Evolutionary conservation across 2,888 invertebrate genomes (phyloP).

Genomic region (Corythucha ciliata): DNA sequence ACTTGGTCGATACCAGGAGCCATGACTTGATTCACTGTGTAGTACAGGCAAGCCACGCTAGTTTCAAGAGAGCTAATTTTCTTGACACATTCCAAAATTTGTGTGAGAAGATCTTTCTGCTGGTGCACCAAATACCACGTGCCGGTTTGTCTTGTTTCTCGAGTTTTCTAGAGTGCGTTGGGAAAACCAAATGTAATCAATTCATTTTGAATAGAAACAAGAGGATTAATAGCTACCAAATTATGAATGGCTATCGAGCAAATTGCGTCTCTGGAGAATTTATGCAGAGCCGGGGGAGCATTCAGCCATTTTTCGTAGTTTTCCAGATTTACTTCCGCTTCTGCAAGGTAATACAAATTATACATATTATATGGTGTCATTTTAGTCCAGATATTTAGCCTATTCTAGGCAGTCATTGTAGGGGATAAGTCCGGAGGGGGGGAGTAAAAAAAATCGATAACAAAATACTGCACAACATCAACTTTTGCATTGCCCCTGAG

Average conservation of each 20-base stretch:
- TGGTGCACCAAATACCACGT: conserved; percentile 40
- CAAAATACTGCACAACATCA: no score
- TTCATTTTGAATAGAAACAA: conserved; percentile 3
- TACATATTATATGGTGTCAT: no score
- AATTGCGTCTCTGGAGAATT: conserved; percentile 42
- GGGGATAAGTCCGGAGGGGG: no score
- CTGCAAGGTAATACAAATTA: conserved; percentile 24
- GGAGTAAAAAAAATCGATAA: no score
- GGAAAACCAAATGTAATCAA: conserved; percentile 8
- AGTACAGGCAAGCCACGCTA: conserved; percentile 42
- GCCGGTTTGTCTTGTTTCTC: conserved; percentile 16
- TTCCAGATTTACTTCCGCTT: conserved; percentile 44
- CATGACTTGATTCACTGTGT: conserved; percentile 41
- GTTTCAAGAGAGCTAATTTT: conserved; percentile 41
- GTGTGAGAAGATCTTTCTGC: conserved; percentile 40
- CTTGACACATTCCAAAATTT: conserved; percentile 42
- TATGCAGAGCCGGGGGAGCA: conserved; percentile 18
- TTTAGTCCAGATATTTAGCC: no score
- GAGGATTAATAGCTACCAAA: conserved; percentile 38
- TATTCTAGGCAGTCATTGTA: no score
- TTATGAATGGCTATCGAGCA: conserved; percentile 46
- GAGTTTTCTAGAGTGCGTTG: no score
- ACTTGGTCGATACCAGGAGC: conserved; percentile 46
- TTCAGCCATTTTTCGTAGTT: conserved; percentile 45
- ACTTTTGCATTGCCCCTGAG: no score